Evolutionary conservation across 2,113 vertebrate genomes (phyloP).

Genomic region (Recurvirostra avosetta): DNA sequence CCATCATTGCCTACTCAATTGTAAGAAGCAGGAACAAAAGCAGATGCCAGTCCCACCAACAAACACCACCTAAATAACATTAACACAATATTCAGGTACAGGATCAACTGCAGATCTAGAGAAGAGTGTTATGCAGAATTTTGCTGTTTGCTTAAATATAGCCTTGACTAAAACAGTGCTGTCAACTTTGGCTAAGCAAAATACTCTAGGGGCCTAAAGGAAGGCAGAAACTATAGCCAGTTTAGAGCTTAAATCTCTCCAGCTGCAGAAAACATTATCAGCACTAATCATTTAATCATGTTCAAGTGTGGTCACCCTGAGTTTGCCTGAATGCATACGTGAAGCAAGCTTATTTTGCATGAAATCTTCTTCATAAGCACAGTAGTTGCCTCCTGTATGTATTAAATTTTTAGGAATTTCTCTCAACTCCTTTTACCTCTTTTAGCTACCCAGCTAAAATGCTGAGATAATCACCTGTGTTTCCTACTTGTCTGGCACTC

Average conservation of each 20-base stretch:
- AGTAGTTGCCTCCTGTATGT: neutral
- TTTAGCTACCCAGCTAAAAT: neutral
- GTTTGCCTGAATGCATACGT: neutral
- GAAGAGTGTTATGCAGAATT: neutral
- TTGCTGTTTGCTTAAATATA: neutral
- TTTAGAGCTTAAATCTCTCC: neutral
- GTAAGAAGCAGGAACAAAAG: neutral
- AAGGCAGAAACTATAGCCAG: neutral
- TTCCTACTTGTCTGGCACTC: neutral
- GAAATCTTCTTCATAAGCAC: neutral
- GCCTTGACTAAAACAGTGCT: neutral
- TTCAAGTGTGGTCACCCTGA: neutral
- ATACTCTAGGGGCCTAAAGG: neutral
- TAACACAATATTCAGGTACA: neutral
- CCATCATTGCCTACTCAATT: neutral
- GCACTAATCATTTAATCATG: neutral
- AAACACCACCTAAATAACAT: neutral
- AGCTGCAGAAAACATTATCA: neutral
- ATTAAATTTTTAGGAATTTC: neutral
- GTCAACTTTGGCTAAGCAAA: neutral
- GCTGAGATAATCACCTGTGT: neutral
- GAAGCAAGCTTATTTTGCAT: neutral
- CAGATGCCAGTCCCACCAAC: neutral
- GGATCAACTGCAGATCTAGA: neutral
- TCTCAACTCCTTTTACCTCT: neutral